Percentiles rank a stretch among this genome's conserved stretches.
phyloP scores from a whole-genome alignment of 2,113 vertebrate species.

The Rhinolophus ferrumequinum region DNA sequence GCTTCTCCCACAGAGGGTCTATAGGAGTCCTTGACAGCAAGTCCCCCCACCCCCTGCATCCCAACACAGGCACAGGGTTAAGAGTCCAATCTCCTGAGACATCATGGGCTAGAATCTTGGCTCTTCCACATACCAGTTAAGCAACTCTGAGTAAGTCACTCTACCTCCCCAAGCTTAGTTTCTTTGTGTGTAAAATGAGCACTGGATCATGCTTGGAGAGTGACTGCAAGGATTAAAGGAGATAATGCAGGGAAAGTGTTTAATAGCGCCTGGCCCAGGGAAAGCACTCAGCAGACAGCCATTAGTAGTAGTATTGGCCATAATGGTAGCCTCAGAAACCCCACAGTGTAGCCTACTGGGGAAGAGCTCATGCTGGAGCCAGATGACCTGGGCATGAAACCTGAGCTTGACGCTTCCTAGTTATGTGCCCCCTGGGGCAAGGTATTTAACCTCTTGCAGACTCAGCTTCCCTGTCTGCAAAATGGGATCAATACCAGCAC shows the following conservation, averaged over 20 bases:
- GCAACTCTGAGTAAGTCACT: not conserved
- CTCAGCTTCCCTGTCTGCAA: constrained; percentile 22
- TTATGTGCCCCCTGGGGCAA: not conserved
- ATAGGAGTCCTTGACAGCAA: not conserved
- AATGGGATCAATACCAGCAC: not conserved
- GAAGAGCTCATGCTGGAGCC: not conserved
- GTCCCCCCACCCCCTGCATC: too few species aligned
- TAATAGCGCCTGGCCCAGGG: not conserved
- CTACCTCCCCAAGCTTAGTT: not conserved
- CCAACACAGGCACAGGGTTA: not conserved
- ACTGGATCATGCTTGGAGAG: not conserved
- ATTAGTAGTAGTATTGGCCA: not conserved
- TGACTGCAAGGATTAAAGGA: not conserved
- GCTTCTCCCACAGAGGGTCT: not conserved
- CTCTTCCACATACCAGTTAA: not conserved
- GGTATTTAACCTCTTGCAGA: not conserved
- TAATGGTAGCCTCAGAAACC: not conserved
- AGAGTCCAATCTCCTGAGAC: not conserved
- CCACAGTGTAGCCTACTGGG: not conserved
- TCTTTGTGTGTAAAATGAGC: not conserved
- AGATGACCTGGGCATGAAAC: not conserved
- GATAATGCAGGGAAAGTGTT: not conserved
- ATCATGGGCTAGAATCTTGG: not conserved
- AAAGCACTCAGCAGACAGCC: not conserved
- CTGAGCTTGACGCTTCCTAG: not conserved